phyloP scores from a whole-genome alignment of 2,797 vertebrate genomes.

The Microctenopoma lineatum region DNA sequence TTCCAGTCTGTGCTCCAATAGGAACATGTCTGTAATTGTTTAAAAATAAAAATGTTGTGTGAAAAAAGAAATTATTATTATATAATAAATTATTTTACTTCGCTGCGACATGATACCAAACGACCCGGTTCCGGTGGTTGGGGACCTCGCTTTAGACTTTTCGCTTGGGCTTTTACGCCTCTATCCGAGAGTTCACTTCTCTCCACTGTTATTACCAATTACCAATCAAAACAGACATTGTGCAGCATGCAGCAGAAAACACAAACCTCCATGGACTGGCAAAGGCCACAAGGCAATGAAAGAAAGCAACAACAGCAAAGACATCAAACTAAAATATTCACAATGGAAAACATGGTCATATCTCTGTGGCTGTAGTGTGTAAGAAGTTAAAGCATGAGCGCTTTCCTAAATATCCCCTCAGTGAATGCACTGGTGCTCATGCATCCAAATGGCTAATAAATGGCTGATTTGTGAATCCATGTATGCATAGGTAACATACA shows the following conservation, averaged over 20 bases:
- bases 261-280: background rate
- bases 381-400: conserved; percentile 44
- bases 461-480: conserved; percentile 54
- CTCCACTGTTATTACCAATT: background rate
- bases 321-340: conserved; percentile 7
- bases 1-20: too few relatives aligned
- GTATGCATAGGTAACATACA: conserved; percentile 64
- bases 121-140: too few relatives aligned
- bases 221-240: background rate
- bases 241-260: conserved; percentile 7
- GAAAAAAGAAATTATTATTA: too few relatives aligned
- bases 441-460: conserved; percentile 59
- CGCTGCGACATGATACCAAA: too few relatives aligned
- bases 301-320: background rate
- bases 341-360: background rate
- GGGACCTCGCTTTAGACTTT: too few relatives aligned
- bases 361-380: conserved; percentile 13
- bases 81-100: too few relatives aligned
- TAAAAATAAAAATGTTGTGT: too few relatives aligned
- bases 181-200: too few relatives aligned
- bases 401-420: conserved; percentile 30
- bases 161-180: too few relatives aligned
- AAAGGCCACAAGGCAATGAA: background rate
- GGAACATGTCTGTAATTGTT: too few relatives aligned
- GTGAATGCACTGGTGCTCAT: conserved; percentile 41